These are phyloP conservation scores for Byasa hedistus DNA, from an alignment of 2,888 invertebrate genomes.

Conservation along the genomic window DNA sequence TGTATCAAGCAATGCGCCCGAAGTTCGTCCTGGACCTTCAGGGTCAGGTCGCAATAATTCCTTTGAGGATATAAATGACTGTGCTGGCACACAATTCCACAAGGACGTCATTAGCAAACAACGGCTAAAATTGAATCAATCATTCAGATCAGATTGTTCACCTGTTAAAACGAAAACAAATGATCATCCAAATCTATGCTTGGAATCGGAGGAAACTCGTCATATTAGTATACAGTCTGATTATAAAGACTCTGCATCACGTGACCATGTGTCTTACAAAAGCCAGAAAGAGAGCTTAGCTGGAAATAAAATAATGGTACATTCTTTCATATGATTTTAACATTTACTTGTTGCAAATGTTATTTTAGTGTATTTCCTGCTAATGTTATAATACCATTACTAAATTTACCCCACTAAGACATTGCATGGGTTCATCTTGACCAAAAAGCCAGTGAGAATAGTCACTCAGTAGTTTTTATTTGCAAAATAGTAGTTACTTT, in stretches of 20 bases:
- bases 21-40: constrained; percentile 48
- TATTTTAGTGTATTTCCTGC: too few species aligned
- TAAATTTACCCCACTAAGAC: too few species aligned
- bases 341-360: neutral
- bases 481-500: too few species aligned
- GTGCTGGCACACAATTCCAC: constrained; percentile 58
- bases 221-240: constrained; percentile 54
- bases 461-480: too few species aligned
- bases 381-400: too few species aligned
- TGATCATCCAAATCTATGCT: constrained; percentile 52
- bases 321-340: neutral
- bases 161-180: constrained; percentile 45
- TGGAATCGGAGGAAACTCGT: constrained; percentile 51
- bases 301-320: constrained; percentile 55
- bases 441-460: too few species aligned
- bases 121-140: constrained; percentile 52
- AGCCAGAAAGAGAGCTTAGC: constrained; percentile 54
- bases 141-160: constrained; percentile 58
- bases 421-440: too few species aligned
- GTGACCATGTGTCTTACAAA: constrained; percentile 62
- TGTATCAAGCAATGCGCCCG: constrained; percentile 61
- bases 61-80: constrained; percentile 43
- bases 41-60: constrained; percentile 35
- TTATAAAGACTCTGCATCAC: constrained; percentile 56
- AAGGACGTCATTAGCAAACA: constrained; percentile 65